phyloP scores from a whole-genome alignment of 2,888 invertebrate genomes.

The Iphiclides podalirius region DNA sequence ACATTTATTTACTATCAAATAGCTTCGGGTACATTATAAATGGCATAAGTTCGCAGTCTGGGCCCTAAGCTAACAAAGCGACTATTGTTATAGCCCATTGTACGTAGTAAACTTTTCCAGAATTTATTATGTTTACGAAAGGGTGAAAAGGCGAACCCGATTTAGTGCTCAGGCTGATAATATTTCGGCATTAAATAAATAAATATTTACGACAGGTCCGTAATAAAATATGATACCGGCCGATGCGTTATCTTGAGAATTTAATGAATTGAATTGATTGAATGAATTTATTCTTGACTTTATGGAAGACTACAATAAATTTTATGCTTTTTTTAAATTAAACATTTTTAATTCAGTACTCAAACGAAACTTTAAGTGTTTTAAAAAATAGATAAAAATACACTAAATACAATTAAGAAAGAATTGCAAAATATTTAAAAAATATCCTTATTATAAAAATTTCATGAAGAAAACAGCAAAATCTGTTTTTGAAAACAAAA shows the following conservation, averaged over 20 bases:
- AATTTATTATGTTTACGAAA: constrained; percentile 22
- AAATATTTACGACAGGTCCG: not conserved
- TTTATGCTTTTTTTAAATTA: too few species aligned
- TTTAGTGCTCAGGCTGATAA: constrained; percentile 9
- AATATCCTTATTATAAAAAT: too few species aligned
- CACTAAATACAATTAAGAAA: too few species aligned
- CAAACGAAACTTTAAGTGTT: too few species aligned
- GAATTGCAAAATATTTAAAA: too few species aligned
- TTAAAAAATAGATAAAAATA: too few species aligned
- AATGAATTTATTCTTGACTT: too few species aligned
- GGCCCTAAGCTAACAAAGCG: constrained; percentile 40
- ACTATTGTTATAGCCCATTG: constrained; percentile 19
- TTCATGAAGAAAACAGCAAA: too few species aligned
- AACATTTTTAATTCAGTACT: too few species aligned
- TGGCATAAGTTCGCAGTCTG: constrained; percentile 52
- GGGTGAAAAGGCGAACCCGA: constrained; percentile 11
- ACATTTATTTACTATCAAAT: constrained; percentile 44
- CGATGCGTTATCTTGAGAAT: not conserved
- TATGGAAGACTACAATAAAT: too few species aligned
- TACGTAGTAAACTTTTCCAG: constrained; percentile 16
- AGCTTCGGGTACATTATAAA: constrained; percentile 51
- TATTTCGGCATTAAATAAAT: not conserved
- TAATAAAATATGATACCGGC: not conserved
- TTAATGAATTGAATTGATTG: too few species aligned
- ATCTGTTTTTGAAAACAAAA: too few species aligned